Evolutionary conservation across 2,113 vertebrate species (phyloP), one percentile per base, ranked within the genome.

Genomic region (Falcunculus frontatus): DNA sequence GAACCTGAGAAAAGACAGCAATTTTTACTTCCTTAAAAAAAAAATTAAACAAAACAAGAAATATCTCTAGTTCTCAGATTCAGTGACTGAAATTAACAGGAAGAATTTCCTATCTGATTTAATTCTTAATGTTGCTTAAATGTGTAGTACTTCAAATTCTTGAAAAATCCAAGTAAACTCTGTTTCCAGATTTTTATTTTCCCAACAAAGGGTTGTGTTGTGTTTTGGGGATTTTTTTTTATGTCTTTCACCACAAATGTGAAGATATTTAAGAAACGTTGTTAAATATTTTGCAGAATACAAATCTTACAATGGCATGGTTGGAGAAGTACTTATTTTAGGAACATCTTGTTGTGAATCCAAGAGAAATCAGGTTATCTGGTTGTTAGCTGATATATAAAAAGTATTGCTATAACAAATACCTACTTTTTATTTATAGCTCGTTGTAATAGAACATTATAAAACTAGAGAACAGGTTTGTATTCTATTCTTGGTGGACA

Each of bases 381-480:
- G 91, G 94, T 90, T 96, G 94, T 97, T 97, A 98, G 95, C 84
- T 42, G 32, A 60, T 83, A 47, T 5, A 90, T 32, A 63, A 59
- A 42, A 89, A 87, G 6, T 6, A 90, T 5, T 57, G 65, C 73
- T 82, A 55, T 65, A 94, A 87, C 59, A 87, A 91, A 92, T 49
- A 60, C 4, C 76, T 84, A 33, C 46, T 82, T 95, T 91, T 95
- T 96, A 97, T 96, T 97, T 95, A 97, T 84, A 96, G 84, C 59
- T 94, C 83, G 19, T 69, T 92, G 85, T 86, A 94, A 98, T 42
- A 97, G 96, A 96, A 76, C 64, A 70, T 76, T 92, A 77, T 69
- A 93, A 95, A 95, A 92, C 94, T 83, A 95, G 92, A 96, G 97
- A 97, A 97, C 82, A 64, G 94, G 96, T 97, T 78, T 72, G 65